A percentile compares a stretch with the other conserved stretches of the same genome.
phyloP scores from a whole-genome alignment of 2,113 vertebrate genomes.

The Melanostigma gelatinosum region DNA sequence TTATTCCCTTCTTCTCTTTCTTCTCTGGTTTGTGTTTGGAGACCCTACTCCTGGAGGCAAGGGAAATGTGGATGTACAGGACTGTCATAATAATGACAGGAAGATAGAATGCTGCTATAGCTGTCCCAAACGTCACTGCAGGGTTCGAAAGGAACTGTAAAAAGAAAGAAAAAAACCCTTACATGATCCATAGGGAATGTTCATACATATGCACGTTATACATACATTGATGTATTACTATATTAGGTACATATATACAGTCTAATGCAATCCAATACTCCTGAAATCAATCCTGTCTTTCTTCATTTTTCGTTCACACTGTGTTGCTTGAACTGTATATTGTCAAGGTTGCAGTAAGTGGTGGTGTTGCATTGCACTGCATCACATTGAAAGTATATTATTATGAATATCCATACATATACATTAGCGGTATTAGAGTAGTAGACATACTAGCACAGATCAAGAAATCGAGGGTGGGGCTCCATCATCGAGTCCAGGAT shows the following conservation, averaged over 20 bases:
- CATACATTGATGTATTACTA: background rate
- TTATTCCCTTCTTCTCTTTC: constrained; percentile 91
- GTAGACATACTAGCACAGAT: background rate
- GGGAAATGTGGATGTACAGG: constrained; percentile 95
- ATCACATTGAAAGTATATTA: background rate
- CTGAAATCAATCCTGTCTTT: background rate
- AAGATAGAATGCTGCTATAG: constrained; percentile 98
- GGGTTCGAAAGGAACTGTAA: constrained; percentile 96
- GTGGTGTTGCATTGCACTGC: background rate
- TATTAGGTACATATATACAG: background rate
- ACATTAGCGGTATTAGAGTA: background rate
- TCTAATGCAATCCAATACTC: background rate
- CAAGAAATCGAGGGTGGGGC: background rate
- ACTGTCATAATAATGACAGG: constrained; percentile 99
- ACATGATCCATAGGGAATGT: background rate
- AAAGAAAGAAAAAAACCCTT: background rate
- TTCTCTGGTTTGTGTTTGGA: constrained; percentile 92
- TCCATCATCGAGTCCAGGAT: background rate
- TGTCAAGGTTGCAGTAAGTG: background rate
- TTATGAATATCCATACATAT: background rate
- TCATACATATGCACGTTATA: background rate
- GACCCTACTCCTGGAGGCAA: constrained; percentile 96
- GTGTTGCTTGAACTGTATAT: background rate
- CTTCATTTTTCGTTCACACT: background rate
- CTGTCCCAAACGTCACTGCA: constrained; percentile 94